Conservation (phyloP, 2,797 vertebrate genomes). For the Pseudochromis fuscus region DNA sequence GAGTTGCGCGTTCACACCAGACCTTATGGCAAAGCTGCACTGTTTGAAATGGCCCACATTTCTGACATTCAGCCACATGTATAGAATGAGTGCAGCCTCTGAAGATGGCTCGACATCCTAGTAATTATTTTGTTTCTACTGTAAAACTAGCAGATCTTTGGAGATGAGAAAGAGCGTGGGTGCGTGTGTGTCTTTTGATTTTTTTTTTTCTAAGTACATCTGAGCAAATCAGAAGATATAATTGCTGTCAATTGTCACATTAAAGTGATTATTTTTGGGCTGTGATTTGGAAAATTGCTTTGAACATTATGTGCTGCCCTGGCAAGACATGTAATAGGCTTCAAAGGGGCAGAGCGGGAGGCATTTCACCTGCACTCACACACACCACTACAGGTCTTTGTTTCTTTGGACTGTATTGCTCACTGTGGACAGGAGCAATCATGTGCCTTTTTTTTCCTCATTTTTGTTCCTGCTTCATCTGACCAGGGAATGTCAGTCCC, state of each 20-base stretch:
- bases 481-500: slow-evolving; percentile 83
- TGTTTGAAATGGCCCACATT: slow-evolving; percentile 53
- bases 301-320: slow-evolving; percentile 66
- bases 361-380: slow-evolving; percentile 59
- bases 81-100: slow-evolving; percentile 58
- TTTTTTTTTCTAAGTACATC: slow-evolving; percentile 35
- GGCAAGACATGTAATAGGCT: slow-evolving; percentile 61
- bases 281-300: slow-evolving; percentile 73
- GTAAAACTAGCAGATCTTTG: slow-evolving; percentile 52
- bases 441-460: slow-evolving; percentile 94
- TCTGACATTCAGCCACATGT: slow-evolving; percentile 67
- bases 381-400: slow-evolving; percentile 57
- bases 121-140: slow-evolving; percentile 59
- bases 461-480: slow-evolving; percentile 84
- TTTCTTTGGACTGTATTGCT: slow-evolving; percentile 87
- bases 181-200: not conserved
- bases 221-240: slow-evolving; percentile 61
- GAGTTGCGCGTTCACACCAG: slow-evolving; percentile 46
- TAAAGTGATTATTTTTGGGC: slow-evolving; percentile 68
- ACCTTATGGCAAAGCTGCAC: slow-evolving; percentile 45
- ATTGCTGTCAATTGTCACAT: slow-evolving; percentile 69
- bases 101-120: slow-evolving; percentile 29
- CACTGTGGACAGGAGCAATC: slow-evolving; percentile 85
- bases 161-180: slow-evolving; percentile 17
- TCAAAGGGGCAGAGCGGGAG: slow-evolving; percentile 54